Evolutionary conservation across 2,888 invertebrate species (phyloP).

Genomic region (Euclidia mi): DNA sequence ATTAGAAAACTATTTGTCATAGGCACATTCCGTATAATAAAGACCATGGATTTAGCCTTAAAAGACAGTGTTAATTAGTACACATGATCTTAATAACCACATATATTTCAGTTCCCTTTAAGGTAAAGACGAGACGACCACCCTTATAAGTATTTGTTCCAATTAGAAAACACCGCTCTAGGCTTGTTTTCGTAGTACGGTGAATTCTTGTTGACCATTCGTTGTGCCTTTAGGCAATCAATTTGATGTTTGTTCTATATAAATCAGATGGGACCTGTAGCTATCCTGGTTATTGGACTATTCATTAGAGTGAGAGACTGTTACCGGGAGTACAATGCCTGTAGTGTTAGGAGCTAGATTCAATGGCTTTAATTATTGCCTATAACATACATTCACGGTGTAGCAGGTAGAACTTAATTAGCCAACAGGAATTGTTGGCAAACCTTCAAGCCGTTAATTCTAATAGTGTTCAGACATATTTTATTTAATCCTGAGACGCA

Average conservation of each 20-base stretch:
- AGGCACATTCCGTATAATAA: constrained; percentile 16
- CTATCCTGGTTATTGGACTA: background rate
- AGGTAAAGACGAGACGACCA: constrained; percentile 53
- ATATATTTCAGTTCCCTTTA: constrained; percentile 55
- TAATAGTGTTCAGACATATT: too few relatives aligned
- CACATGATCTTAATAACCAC: constrained; percentile 65
- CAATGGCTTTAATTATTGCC: too few relatives aligned
- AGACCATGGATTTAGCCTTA: constrained; percentile 38
- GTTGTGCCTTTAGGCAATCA: constrained; percentile 45
- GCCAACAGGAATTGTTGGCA: too few relatives aligned
- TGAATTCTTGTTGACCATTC: constrained; percentile 58
- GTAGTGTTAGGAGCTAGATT: too few relatives aligned
- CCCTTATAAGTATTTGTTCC: constrained; percentile 68
- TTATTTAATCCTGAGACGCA: too few relatives aligned
- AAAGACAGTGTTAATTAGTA: constrained; percentile 71
- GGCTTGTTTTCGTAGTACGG: constrained; percentile 57
- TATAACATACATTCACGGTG: too few relatives aligned
- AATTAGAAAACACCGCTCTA: constrained; percentile 70
- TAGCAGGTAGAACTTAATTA: too few relatives aligned
- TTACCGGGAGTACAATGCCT: too few relatives aligned
- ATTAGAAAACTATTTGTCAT: constrained; percentile 15
- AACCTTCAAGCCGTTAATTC: too few relatives aligned
- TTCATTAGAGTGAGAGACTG: too few relatives aligned
- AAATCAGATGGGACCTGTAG: constrained; percentile 31
- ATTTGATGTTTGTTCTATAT: constrained; percentile 33